Evolutionary conservation across 2,888 invertebrate genomes (phyloP).

Genomic region (Macrosiphum euphorbiae): DNA sequence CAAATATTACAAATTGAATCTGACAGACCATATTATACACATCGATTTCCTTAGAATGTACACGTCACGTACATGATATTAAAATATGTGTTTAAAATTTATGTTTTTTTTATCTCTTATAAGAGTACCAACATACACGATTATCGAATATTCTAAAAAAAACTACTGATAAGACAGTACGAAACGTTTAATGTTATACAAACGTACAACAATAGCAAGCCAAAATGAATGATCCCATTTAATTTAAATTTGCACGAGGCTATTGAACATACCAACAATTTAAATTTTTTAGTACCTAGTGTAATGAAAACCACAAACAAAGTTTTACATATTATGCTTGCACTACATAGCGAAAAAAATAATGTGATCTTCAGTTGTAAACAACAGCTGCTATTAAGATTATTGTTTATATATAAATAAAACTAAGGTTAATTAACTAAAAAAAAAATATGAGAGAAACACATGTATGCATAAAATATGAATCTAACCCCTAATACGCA

Average conservation of each 20-base stretch:
- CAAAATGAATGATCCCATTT: neutral
- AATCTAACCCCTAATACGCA: neutral
- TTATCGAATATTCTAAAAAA: constrained; percentile 28
- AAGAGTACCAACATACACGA: neutral
- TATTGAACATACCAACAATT: neutral
- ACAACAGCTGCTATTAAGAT: neutral
- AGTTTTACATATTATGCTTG: neutral
- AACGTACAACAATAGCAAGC: neutral
- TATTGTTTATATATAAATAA: neutral
- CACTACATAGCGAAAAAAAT: neutral
- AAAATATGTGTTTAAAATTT: constrained; percentile 30
- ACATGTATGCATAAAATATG: neutral
- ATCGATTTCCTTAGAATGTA: constrained; percentile 15
- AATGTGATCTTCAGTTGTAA: neutral
- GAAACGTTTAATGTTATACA: neutral
- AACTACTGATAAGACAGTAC: neutral
- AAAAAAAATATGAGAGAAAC: neutral
- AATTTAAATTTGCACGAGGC: neutral
- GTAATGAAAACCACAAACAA: neutral
- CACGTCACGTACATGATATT: constrained; percentile 31
- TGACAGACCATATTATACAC: constrained; percentile 15
- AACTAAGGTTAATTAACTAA: neutral
- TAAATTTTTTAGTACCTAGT: neutral
- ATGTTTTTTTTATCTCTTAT: neutral
- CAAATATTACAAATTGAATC: constrained; percentile 29